A percentile compares a stretch with the other conserved stretches of the same genome.
phyloP scores from a whole-genome alignment of 2,888 invertebrate species.

The Dioctria linearis region DNA sequence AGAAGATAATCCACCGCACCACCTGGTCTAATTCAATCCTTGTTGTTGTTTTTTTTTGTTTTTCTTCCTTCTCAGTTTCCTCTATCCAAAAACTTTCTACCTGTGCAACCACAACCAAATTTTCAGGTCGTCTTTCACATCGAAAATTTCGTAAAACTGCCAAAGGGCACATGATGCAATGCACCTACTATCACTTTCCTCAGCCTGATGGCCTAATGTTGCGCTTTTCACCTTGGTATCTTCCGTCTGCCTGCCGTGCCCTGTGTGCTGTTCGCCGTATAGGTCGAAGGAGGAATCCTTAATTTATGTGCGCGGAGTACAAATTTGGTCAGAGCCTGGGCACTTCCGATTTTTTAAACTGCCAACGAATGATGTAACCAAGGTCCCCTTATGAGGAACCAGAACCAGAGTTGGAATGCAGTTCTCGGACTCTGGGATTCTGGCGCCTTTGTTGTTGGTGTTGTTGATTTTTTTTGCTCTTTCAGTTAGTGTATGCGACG shows the following conservation, averaged over 20 bases:
- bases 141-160: slow-evolving; percentile 27
- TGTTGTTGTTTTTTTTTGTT: slow-evolving; percentile 1
- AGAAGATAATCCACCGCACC: background rate
- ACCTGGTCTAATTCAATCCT: slow-evolving; percentile 40
- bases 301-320: slow-evolving; percentile 39
- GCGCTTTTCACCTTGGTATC: background rate
- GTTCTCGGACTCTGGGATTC: slow-evolving; percentile 32
- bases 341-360: slow-evolving; percentile 38
- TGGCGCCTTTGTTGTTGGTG: slow-evolving; percentile 20
- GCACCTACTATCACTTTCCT: background rate
- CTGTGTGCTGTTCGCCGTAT: background rate
- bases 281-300: background rate
- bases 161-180: slow-evolving; percentile 28
- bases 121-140: slow-evolving; percentile 31
- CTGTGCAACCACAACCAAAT: slow-evolving; percentile 25
- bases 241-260: background rate
- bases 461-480: slow-evolving; percentile 1
- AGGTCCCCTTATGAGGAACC: slow-evolving; percentile 42
- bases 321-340: slow-evolving; percentile 40
- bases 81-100: background rate
- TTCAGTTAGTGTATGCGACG: background rate
- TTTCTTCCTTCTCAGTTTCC: background rate
- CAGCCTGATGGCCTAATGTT: background rate
- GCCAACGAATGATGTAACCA: slow-evolving; percentile 36
- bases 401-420: slow-evolving; percentile 12